A percentile compares a stretch with the other conserved stretches of the same genome.
Conservation (phyloP, 2,888 invertebrate species). For the Cybosia mesomella region DNA sequence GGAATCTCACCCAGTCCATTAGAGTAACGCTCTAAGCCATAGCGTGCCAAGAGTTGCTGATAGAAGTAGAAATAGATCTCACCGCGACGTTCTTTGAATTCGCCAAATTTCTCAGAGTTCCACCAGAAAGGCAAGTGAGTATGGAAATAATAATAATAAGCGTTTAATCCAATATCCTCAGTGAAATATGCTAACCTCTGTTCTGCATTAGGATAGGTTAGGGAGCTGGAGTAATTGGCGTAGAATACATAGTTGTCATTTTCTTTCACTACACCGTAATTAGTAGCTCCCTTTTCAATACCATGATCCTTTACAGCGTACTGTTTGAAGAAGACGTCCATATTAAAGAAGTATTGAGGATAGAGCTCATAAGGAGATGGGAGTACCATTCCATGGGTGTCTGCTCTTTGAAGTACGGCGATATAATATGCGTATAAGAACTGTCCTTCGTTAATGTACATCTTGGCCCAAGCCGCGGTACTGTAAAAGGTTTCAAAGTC, state of each 20-base stretch:
- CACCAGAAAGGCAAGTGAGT: slow-evolving; percentile 89
- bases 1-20: slow-evolving; percentile 88
- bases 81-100: slow-evolving; percentile 87
- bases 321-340: slow-evolving; percentile 82
- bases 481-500: slow-evolving; percentile 88
- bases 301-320: slow-evolving; percentile 44
- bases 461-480: slow-evolving; percentile 86
- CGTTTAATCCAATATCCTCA: slow-evolving; percentile 90
- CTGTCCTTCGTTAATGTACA: slow-evolving; percentile 87
- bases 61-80: slow-evolving; percentile 89
- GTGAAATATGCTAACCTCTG: slow-evolving; percentile 89
- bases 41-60: slow-evolving; percentile 90
- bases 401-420: slow-evolving; percentile 87
- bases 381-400: slow-evolving; percentile 85
- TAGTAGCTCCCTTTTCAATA: slow-evolving; percentile 47
- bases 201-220: slow-evolving; percentile 85
- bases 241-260: slow-evolving; percentile 81
- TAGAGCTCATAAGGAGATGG: slow-evolving; percentile 90
- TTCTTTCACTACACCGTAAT: slow-evolving; percentile 75
- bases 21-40: slow-evolving; percentile 90
- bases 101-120: slow-evolving; percentile 80
- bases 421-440: slow-evolving; percentile 88
- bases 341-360: slow-evolving; percentile 89
- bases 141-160: slow-evolving; percentile 89
- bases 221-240: slow-evolving; percentile 87